Conservation (phyloP, 1,140 invertebrate species). For the Anoplophora glabripennis region DNA sequence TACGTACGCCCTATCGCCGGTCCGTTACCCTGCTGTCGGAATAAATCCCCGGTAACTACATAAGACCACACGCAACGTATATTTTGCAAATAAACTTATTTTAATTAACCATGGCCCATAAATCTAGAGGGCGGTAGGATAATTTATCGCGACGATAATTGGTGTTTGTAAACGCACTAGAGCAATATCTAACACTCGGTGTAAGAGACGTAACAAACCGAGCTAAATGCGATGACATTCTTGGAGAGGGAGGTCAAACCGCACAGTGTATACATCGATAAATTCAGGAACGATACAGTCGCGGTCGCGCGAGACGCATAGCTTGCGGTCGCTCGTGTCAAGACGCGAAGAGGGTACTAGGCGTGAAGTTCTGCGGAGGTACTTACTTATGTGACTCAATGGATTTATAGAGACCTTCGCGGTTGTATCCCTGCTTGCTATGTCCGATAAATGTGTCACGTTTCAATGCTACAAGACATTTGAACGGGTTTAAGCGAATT, state of each 20-base stretch:
- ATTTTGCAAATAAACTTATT: not conserved
- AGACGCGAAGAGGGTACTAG: not conserved
- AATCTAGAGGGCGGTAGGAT: not conserved
- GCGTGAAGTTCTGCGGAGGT: no score
- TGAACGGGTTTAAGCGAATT: no score
- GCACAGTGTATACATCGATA: conserved; percentile 12
- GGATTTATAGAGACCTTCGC: no score
- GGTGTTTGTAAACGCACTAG: conserved; percentile 10
- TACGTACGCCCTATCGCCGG: no score
- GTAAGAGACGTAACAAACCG: conserved; percentile 11
- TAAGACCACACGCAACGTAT: no score
- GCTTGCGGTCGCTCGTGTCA: conserved; percentile 12
- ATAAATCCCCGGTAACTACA: no score
- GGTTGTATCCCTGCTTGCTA: no score
- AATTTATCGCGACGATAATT: conserved; percentile 14
- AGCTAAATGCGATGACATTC: conserved; percentile 14
- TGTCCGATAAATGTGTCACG: no score
- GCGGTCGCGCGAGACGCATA: conserved; percentile 14
- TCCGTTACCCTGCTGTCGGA: no score
- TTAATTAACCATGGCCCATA: not conserved
- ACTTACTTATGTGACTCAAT: no score
- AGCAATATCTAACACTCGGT: conserved; percentile 17
- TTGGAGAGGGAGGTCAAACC: conserved; percentile 14
- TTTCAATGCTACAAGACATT: no score
- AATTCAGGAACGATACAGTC: conserved; percentile 14